These are phyloP conservation scores for Zygogramma bicolorata DNA, from an alignment of 2,888 invertebrate genomes.

Conservation along the genomic window DNA sequence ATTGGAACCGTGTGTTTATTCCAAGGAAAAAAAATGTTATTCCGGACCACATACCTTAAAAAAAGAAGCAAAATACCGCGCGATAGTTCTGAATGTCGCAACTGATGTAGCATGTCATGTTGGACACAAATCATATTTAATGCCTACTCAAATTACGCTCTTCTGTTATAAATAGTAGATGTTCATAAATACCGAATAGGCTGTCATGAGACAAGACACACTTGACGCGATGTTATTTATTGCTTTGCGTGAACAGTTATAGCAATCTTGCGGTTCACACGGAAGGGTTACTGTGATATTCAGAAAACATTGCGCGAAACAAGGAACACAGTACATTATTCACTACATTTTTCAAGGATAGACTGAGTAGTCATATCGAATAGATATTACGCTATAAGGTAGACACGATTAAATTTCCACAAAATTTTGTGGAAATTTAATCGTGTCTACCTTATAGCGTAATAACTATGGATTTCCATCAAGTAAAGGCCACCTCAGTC, in stretches of 20 bases:
- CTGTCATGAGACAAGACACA: not conserved
- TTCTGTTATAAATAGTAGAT: slow-evolving; percentile 1
- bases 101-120: slow-evolving; percentile 15
- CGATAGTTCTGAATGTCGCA: slow-evolving; percentile 16
- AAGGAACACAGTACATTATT: too few relatives aligned
- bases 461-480: too few relatives aligned
- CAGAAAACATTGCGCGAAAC: too few relatives aligned
- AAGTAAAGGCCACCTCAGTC: too few relatives aligned
- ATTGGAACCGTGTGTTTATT: not conserved
- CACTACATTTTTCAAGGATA: too few relatives aligned
- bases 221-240: slow-evolving; percentile 12
- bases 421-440: too few relatives aligned
- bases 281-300: not conserved
- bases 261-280: not conserved
- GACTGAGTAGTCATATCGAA: too few relatives aligned
- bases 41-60: not conserved
- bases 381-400: too few relatives aligned
- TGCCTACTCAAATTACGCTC: slow-evolving; percentile 12
- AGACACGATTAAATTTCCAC: too few relatives aligned
- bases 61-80: not conserved
- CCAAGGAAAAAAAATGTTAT: not conserved
- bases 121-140: slow-evolving; percentile 15
- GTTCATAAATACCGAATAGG: not conserved
- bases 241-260: not conserved
- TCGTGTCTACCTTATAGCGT: too few relatives aligned